Base-by-base conservation (phyloP, 2,797 vertebrate genomes). In the Fratercula arctica region DNA sequence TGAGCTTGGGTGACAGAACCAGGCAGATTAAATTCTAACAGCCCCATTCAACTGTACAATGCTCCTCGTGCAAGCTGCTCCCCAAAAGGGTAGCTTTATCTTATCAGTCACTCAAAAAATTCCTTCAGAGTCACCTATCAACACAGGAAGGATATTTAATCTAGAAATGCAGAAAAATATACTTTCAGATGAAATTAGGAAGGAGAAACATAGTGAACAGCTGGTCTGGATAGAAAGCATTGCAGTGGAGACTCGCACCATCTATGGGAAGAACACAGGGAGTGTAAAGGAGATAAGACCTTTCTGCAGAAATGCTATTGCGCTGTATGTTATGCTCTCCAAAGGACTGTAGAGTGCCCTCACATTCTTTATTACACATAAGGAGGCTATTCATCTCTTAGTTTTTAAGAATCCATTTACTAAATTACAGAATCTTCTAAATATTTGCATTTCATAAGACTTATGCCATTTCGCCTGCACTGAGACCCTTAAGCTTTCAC, bases 171-270 rank as follows among this genome's bases (percentile, higher is more conserved):
- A 85, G 46, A 43, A 77, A 64, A 75, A 66, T 3, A 26, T 8
- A 29, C 35, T 66, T 90, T 75, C 29, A 54, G 46, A 41, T 48
- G 72, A 77, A 37, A 61, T 67, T 16, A 60, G 60, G 74, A 78
- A 78, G n/a, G 10, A 83, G 68, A 78, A 89, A 50, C 0, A 0
- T 35, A 46, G 48, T 3, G 41, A 77, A 54, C 26, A 83, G 48
- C 67, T 89, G 17, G 2, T 56, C 43, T 53, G 53, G 17, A 31
- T 3, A 41, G 76, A 35, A 87, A 79, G 29, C 0, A 0, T 26
- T 53, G 59, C 1, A 8, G 35, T 1, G 0, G 74, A 63, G 50
- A n/a, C 33, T 54, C 6, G 0, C 35, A 76, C 13, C 9, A 21
- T 18, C 75, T 46, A 35, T 0, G 6, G 43, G 66, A 87, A 85